A percentile compares a stretch with the other conserved stretches of the same genome.
Evolutionary conservation across 2,888 invertebrate species (phyloP).

Genomic region (Tetragonisca angustula): DNA sequence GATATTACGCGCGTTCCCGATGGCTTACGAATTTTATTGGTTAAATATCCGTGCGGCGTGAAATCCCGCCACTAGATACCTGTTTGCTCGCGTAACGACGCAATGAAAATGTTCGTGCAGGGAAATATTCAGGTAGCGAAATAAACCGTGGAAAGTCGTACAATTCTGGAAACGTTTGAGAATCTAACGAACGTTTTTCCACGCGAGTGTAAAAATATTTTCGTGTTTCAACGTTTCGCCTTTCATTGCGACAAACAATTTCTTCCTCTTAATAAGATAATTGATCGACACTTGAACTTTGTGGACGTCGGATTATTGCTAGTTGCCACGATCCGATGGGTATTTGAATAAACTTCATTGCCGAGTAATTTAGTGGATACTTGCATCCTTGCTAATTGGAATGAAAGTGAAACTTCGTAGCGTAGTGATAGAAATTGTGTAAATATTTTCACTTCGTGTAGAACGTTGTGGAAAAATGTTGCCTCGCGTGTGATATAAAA

Average conservation of each 20-base stretch:
- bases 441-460: neutral
- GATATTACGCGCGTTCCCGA: neutral
- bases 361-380: neutral
- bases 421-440: neutral
- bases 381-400: neutral
- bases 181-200: neutral
- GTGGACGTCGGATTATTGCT: neutral
- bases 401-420: neutral
- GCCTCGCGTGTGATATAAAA: neutral
- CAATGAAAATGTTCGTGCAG: neutral
- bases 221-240: neutral
- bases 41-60: conserved; percentile 1
- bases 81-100: conserved; percentile 1
- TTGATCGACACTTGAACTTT: neutral
- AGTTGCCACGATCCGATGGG: neutral
- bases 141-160: conserved; percentile 10
- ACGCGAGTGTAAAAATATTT: too few relatives aligned
- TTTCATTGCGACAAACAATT: neutral
- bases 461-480: neutral
- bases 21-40: neutral
- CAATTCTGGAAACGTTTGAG: conserved; percentile 5
- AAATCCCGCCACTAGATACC: neutral
- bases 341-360: neutral
- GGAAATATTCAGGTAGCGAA: neutral
- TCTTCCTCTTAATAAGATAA: neutral